Evolutionary conservation across 1,140 invertebrate genomes (phyloP), one percentile per base, ranked within the genome.

Genomic region (Calliopsis andreniformis): DNA sequence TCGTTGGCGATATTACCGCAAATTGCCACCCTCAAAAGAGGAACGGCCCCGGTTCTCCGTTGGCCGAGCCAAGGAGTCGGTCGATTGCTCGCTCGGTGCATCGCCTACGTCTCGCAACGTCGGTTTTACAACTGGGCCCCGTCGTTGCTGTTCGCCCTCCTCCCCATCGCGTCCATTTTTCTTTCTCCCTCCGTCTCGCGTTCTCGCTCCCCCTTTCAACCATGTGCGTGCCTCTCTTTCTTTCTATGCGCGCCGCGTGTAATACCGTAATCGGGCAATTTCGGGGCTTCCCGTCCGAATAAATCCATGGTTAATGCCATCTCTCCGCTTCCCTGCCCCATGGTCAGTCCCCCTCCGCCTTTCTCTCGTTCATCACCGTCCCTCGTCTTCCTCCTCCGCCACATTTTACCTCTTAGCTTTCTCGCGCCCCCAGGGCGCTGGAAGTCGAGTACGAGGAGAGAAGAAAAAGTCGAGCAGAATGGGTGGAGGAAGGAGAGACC

Each of bases 1-100:
- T 89, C 89, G 87, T 89, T 90, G 86, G 86, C 89, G 84, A 90
- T 91, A 91, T 92, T 91, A 92, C 91, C 89, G 83, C 91, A 92
- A 92, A 92, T 92, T 92, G 89, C 91, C 91, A 91, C 90, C 90
- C 90, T 91, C 88, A 87, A 91, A 89, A 91, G 87, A 88, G 87
- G 87, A 87, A 88, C 86, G 83, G 84, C 85, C 76, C 81, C 83
- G 84, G 79, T 86, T 86, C 84, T 79, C 84, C 78, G 81, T 80
- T 84, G 86, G 80, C 78, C 49, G 78, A 64, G 85, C 85, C 67
- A 32, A 78, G 45, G 79, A 78, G 67, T 83, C 68, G 61, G 62
- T 51, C 78, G 76, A 83, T 84, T 86, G 81, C 79, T 86, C 82
- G 81, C 79, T 86, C 82, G 76, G 82, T 85, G 83, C 78, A 86